phyloP scores from a whole-genome alignment of 2,888 invertebrate genomes.

The Lepidocyrtoides sp. region DNA sequence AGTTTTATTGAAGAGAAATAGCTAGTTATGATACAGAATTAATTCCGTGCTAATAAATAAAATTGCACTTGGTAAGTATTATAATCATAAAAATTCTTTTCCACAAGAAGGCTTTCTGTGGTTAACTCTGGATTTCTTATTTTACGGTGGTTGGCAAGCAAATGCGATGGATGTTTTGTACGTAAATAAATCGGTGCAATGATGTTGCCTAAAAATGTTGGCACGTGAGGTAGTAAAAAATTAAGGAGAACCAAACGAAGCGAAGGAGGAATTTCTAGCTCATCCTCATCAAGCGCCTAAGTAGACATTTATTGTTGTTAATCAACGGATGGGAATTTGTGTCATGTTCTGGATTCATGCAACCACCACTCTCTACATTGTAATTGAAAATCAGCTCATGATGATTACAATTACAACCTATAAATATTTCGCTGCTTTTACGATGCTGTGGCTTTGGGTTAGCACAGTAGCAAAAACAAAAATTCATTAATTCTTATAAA shows the following conservation, averaged over 20 bases:
- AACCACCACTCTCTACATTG: neutral
- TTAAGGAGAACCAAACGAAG: constrained; percentile 55
- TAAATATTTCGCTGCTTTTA: constrained; percentile 67
- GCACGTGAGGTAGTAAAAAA: constrained; percentile 72
- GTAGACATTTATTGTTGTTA: constrained; percentile 52
- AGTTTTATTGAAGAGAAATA: neutral
- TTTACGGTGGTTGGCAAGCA: constrained; percentile 46
- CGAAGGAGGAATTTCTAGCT: constrained; percentile 51
- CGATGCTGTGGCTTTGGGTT: neutral
- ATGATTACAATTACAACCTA: constrained; percentile 8
- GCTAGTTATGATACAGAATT: constrained; percentile 72
- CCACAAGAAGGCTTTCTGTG: neutral
- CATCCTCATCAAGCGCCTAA: constrained; percentile 37
- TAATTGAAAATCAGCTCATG: neutral
- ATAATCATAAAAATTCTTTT: constrained; percentile 45
- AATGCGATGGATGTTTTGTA: neutral
- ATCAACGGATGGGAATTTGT: constrained; percentile 20
- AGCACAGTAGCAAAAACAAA: neutral
- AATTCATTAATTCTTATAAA: constrained; percentile 16
- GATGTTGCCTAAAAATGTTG: constrained; percentile 53
- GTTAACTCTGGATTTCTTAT: constrained; percentile 15
- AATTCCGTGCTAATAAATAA: constrained; percentile 74
- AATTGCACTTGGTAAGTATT: constrained; percentile 56
- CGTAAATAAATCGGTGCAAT: neutral
- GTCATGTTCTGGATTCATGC: constrained; percentile 11